phyloP scores from a whole-genome alignment of 2,113 vertebrate genomes.

The Pseudopipra pipra region DNA sequence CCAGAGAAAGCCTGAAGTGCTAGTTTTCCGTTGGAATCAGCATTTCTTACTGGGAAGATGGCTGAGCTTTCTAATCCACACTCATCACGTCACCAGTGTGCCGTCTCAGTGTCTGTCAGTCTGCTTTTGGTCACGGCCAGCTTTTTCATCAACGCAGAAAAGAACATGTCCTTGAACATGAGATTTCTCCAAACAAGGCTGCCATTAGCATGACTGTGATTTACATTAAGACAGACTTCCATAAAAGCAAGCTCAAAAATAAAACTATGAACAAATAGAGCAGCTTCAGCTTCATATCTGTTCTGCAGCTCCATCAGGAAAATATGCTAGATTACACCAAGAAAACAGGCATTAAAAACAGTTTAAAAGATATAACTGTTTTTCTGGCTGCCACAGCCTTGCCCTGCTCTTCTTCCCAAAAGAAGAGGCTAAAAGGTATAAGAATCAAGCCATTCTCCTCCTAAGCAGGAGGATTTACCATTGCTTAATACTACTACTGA shows the following conservation, averaged over 20 bases:
- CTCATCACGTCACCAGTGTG: background rate
- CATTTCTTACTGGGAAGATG: conserved; percentile 51
- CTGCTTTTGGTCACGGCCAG: background rate
- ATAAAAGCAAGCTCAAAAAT: conserved; percentile 42
- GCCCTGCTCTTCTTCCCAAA: conserved; percentile 22
- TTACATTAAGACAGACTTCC: conserved; percentile 22
- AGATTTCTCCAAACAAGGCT: conserved; percentile 19
- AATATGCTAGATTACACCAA: background rate
- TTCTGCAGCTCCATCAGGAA: background rate
- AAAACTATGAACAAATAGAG: conserved; percentile 9
- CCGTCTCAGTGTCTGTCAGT: background rate
- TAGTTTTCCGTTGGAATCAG: conserved; percentile 65
- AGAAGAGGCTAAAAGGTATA: conserved; percentile 15
- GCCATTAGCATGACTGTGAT: conserved; percentile 13
- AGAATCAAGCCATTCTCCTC: conserved; percentile 55
- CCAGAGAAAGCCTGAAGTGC: conserved; percentile 38
- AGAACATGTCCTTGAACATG: background rate
- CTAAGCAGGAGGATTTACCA: conserved; percentile 61
- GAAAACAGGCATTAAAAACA: background rate
- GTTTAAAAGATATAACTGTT: background rate
- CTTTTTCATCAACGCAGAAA: conserved; percentile 6
- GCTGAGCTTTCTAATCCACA: conserved; percentile 38
- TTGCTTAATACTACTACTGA: conserved; percentile 66
- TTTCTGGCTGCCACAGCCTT: conserved; percentile 12
- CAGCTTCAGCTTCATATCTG: background rate